phyloP scores from a whole-genome alignment of 2,797 vertebrate genomes.

The Sarcophilus harrisii region DNA sequence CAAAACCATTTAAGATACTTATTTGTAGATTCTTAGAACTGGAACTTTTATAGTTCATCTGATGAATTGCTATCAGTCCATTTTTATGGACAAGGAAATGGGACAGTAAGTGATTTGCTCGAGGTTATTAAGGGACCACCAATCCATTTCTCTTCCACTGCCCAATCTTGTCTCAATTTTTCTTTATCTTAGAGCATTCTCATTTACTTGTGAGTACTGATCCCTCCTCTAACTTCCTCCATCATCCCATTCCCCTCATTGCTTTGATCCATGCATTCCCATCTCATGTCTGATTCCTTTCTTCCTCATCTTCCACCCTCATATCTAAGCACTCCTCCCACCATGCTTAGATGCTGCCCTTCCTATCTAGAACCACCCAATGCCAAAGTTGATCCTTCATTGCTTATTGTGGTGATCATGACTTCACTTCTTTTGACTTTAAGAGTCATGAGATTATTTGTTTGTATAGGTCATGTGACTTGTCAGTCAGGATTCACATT shows the following conservation, averaged over 20 bases:
- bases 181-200: background rate
- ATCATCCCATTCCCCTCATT: background rate
- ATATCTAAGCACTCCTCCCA: background rate
- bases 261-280: background rate
- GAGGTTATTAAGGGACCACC: background rate
- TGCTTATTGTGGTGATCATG: background rate
- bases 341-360: background rate
- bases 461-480: background rate
- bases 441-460: background rate
- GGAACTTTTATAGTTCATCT: background rate
- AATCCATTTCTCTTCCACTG: background rate
- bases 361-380: background rate
- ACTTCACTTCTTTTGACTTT: background rate
- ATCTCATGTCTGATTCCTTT: background rate
- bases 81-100: background rate
- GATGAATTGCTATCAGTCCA: background rate
- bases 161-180: background rate
- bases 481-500: background rate
- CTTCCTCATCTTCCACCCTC: background rate
- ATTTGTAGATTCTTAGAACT: background rate
- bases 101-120: background rate
- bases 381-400: background rate
- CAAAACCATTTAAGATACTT: background rate
- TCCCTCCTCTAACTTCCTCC: background rate
- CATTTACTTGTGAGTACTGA: background rate